phyloP scores from a whole-genome alignment of 92 coral and sea anemone genomes.

The Desmophyllum pertusum region DNA sequence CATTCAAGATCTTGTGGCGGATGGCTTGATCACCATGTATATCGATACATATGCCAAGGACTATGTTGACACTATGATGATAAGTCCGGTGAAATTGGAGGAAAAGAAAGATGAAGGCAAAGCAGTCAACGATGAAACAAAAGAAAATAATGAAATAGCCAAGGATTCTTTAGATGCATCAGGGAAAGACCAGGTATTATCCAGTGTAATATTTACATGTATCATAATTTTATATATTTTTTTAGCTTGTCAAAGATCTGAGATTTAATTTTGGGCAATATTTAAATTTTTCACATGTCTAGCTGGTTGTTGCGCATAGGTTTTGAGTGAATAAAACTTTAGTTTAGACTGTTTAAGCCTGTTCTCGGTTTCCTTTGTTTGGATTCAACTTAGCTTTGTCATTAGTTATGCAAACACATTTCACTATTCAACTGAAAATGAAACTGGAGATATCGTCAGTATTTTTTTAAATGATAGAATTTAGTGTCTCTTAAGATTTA shows the following conservation, averaged over 20 bases:
- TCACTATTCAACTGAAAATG: conserved; percentile 14
- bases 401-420: conserved; percentile 30
- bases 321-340: neutral
- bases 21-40: conserved; percentile 97
- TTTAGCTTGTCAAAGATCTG: neutral
- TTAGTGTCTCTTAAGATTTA: neutral
- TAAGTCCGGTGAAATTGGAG: conserved; percentile 55
- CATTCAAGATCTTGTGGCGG: conserved; percentile 95
- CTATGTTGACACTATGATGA: conserved; percentile 93
- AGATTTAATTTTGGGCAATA: too few relatives aligned
- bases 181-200: conserved; percentile 19
- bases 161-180: conserved; percentile 12
- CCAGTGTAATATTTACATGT: neutral
- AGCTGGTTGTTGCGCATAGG: neutral
- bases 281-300: too few relatives aligned
- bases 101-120: conserved; percentile 6
- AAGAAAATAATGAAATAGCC: conserved; percentile 24
- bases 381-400: conserved; percentile 12
- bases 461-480: neutral
- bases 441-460: neutral
- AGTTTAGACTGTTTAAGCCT: neutral
- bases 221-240: neutral
- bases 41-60: conserved; percentile 96
- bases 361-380: conserved; percentile 10
- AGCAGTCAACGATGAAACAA: conserved; percentile 8